Evolutionary conservation across 2,113 vertebrate genomes (phyloP), one percentile per base, ranked within the genome.

Genomic region (Oncorhynchus mykiss): DNA sequence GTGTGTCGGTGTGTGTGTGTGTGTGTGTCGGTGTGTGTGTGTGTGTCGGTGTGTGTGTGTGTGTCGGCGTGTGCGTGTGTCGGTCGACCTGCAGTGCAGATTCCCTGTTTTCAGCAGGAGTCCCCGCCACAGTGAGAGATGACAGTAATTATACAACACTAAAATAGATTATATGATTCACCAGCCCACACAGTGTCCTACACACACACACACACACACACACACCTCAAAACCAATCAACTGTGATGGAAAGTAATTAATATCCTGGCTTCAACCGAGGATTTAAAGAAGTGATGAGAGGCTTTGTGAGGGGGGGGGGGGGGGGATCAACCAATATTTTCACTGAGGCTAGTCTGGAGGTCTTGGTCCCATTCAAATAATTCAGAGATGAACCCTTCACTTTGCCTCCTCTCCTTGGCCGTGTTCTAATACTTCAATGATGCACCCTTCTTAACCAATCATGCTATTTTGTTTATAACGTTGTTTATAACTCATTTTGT

Each of bases 151-250:
- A 91, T 78, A 89, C 49, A 66, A 82, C 64, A 51, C 57, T 79
- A 82, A 90, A 92, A 92, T 91, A 90, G 89, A 78, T 87, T 87
- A 79, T 82, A 83, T 90, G 88, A 90, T 89, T 86, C 84, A 86
- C 77, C 84, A 84, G 80, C 91, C 91, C 85, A 91, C 85, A 34
- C 87, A 69, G 73, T 51, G 70, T 79, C 83, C 70, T 14, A 72
- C 25, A 31, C 29, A 57, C 27, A 20, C 54, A 60, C 51, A 59
- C 71, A 73, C 78, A 73, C 78, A 66, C 71, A 78, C 80, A 73
- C 60, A 73, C 79, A 73, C 78, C 64, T 76, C 77, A 45, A 78
- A 48, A 59, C 80, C 85, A 92, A 91, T 90, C 90, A 90, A 79
- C 85, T 73, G 80, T 85, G 83, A 89, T 82, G 86, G 77, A 88